Base-by-base conservation (phyloP, 2,797 vertebrate genomes). In the Leuciscus waleckii region DNA sequence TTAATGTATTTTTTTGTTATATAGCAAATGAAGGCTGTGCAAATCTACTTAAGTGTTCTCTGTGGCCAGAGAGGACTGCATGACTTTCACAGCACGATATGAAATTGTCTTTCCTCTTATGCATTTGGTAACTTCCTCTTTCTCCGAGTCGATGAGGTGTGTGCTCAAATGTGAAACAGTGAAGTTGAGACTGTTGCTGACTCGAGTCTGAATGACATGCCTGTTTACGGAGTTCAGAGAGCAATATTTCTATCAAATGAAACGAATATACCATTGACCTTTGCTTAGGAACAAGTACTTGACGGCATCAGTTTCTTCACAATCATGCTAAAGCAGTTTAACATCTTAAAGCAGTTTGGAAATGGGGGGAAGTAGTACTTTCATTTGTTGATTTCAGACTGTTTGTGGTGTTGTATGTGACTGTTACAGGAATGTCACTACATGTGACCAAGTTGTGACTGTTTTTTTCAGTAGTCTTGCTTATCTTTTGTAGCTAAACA, bases 261-360 rank as follows among this genome's bases (percentile, higher is more conserved):
- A 54, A 76, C n/a, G 35, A 43, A 67, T 21, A 37, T 61, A 29
- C 29, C 63, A 37, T 81, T 87, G 79, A 87, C 5, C 71, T 70
- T 16, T 23, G 19, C 61, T 41, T 81, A 39, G 61, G n/a, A 75
- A 65, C 23, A 69, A 43, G 63, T 80, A 82, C 35, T 56, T 7
- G 23, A 83, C 73, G 85, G 65, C 41, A 19, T 61, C 78, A 46
- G 63, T 37, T 89, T 46, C 86, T 76, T 80, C 51, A 88, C 74
- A 86, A 91, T 84, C 84, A 94, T 95, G 93, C 92, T 96, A 41
- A 95, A 94, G 77, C 93, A 93, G 89, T 94, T 95, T 86, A 95
- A 91, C 90, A 92, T 94, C 90, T 90, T 95, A 85, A 95, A 95
- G 90, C 94, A 93, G 90, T 68, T 95, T 61, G 90, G 94, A 89